Percentiles rank a stretch among this genome's conserved stretches.
phyloP scores from a whole-genome alignment of 2,797 vertebrate genomes.

The Capromys pilorides region DNA sequence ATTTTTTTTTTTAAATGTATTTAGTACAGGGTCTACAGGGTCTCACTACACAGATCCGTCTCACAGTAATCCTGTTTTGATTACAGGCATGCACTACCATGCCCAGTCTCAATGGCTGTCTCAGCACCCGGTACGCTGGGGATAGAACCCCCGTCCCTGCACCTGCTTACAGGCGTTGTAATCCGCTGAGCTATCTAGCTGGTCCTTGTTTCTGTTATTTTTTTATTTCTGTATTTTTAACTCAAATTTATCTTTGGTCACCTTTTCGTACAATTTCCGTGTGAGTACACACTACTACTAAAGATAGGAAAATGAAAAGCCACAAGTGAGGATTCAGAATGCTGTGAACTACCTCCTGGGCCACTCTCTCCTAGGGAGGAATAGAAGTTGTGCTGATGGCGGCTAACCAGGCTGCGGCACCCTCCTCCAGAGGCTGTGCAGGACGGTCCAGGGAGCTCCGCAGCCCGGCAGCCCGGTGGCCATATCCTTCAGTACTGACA shows the following conservation, averaged over 20 bases:
- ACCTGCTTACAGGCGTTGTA: too few species aligned
- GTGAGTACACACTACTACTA: not conserved
- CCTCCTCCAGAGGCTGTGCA: not conserved
- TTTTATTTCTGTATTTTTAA: not conserved
- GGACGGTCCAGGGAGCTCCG: not conserved
- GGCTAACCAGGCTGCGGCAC: not conserved
- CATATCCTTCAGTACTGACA: not conserved
- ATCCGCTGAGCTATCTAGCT: too few species aligned
- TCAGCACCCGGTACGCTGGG: too few species aligned
- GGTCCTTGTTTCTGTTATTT: too few species aligned
- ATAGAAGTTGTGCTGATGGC: not conserved
- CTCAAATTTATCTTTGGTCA: not conserved
- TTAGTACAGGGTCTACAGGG: too few species aligned
- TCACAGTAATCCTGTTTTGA: too few species aligned
- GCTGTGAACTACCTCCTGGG: not conserved
- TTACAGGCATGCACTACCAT: too few species aligned
- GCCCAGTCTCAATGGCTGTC: too few species aligned
- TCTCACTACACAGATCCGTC: too few species aligned
- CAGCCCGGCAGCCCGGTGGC: not conserved
- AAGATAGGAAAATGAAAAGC: slow-evolving; percentile 5
- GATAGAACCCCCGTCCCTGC: too few species aligned
- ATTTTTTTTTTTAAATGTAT: not conserved
- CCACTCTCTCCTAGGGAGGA: not conserved
- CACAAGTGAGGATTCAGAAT: not conserved
- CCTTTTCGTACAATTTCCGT: slow-evolving; percentile 1